Conservation (phyloP, 2,113 vertebrate species). For the Laticauda laticaudata region DNA sequence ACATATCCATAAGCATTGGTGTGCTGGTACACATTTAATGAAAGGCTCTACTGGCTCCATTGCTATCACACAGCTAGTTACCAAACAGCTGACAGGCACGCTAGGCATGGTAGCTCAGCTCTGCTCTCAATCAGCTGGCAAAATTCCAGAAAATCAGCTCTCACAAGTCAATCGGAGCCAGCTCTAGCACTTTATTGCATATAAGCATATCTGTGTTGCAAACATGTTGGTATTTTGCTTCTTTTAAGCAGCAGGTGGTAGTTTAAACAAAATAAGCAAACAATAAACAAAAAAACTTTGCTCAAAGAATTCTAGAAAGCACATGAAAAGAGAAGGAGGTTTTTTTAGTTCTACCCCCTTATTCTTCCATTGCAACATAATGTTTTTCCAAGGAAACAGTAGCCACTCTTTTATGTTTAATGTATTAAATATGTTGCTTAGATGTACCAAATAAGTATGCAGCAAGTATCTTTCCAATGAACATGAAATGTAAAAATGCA, state of each 20-base stretch:
- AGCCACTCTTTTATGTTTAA: not conserved
- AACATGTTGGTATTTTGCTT: not conserved
- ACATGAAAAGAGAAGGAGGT: not conserved
- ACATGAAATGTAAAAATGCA: accelerated
- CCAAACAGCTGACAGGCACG: not conserved
- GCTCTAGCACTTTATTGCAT: not conserved
- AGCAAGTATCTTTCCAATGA: not conserved
- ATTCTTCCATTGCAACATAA: not conserved
- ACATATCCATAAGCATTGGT: not conserved
- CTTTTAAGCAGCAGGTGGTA: not conserved
- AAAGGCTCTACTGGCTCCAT: not conserved
- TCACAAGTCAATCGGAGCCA: not conserved
- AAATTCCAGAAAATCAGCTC: not conserved
- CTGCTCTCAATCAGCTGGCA: not conserved
- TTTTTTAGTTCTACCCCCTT: too few relatives aligned
- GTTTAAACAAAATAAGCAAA: not conserved
- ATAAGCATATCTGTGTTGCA: not conserved
- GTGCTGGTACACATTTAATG: not conserved
- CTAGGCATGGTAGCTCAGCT: not conserved
- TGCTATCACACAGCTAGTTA: not conserved
- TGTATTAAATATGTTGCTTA: not conserved
- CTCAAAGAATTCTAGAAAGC: not conserved
- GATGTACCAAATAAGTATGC: not conserved
- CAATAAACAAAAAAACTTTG: not conserved
- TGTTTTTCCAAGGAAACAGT: not conserved